Base-by-base conservation (phyloP, 2,113 vertebrate species). In the Oenanthe melanoleuca region DNA sequence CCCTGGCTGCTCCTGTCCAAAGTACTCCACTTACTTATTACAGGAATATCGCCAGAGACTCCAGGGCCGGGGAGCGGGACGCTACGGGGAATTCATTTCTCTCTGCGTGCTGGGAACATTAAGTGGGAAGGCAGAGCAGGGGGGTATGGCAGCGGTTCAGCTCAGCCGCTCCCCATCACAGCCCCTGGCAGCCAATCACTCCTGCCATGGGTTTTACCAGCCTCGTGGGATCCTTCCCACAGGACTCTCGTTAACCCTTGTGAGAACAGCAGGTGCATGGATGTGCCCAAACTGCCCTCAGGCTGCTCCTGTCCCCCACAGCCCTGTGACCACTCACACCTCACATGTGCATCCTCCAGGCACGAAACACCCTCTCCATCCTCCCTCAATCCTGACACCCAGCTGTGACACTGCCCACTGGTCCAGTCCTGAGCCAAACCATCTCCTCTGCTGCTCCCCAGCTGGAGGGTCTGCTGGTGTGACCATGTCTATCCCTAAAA, bases 11-110 rank as follows among this genome's bases (percentile, higher is more conserved):
- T 96, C 75, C 77, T 29, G 14, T 83, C 84, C 83, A 80, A 93
- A 93, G 80, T 13, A 66, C 78, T 94, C 70, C 33, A 26, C 93
- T 95, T 25, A 67, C 67, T 91, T 81, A 84, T 88, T 79, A 90
- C 4, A n/a, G 92, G 94, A 90, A 90, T 63, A 60, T 67, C n/a
- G 44, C 91, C 93, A 96, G 96, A 29, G 86, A 64, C 78, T 91
- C 59, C 77, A 3, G 91, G 86, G 92, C 87, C 88, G 82, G 80
- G 74, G 55, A 89, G 86, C 8, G 7, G 91, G 75, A 85, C 1
- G 31, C 86, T 60, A 37, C 11, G 0, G 91, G 80, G 95, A 93
- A 93, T 71, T 75, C 95, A 66, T 33, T 16, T 69, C 85, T 82
- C 95, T 71, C 88, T 8, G 26, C 87, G 66, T 42, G 80, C 70